phyloP scores from a whole-genome alignment of 2,797 vertebrate genomes.

The Erpetoichthys calabaricus region DNA sequence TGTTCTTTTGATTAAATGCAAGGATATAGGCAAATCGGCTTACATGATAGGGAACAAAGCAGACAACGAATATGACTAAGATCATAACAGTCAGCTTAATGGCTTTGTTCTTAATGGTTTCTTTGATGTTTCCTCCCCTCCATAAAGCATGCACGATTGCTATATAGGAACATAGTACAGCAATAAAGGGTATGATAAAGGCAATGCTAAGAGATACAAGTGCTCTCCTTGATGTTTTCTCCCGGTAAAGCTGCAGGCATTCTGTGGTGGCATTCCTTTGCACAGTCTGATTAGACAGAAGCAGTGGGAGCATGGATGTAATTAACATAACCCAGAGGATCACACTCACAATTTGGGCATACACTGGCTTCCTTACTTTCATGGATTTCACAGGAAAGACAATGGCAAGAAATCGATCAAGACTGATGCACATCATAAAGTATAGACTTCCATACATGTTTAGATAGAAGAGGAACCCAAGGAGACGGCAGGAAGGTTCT shows the following conservation, averaged over 20 bases:
- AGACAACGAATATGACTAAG: conserved; percentile 41
- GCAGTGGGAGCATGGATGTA: conserved; percentile 31
- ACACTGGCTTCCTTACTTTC: conserved; percentile 26
- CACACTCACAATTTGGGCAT: conserved; percentile 30
- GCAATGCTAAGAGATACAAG: conserved; percentile 43
- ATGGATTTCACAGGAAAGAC: conserved; percentile 31
- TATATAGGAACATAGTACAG: conserved; percentile 35
- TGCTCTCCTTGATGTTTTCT: conserved; percentile 29
- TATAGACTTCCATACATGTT: conserved; percentile 59
- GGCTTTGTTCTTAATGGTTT: conserved; percentile 31
- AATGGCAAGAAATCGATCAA: conserved; percentile 46
- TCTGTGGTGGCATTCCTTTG: conserved; percentile 11
- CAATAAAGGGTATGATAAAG: conserved; percentile 38
- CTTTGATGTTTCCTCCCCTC: conserved; percentile 21
- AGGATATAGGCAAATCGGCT: conserved; percentile 41
- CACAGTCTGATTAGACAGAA: conserved; percentile 22
- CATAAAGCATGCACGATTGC: conserved; percentile 41
- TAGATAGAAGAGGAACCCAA: conserved; percentile 50
- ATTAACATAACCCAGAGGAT: conserved; percentile 37
- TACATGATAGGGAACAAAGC: conserved; percentile 51
- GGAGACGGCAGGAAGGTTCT: conserved; percentile 30
- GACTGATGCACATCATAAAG: conserved; percentile 48
- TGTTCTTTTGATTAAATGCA: conserved; percentile 1
- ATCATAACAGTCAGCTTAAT: conserved; percentile 41
- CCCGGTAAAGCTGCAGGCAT: conserved; percentile 45